These are phyloP conservation scores for Crax fasciolata DNA, from an alignment of 2,797 vertebrate species.

Conservation along the genomic window DNA sequence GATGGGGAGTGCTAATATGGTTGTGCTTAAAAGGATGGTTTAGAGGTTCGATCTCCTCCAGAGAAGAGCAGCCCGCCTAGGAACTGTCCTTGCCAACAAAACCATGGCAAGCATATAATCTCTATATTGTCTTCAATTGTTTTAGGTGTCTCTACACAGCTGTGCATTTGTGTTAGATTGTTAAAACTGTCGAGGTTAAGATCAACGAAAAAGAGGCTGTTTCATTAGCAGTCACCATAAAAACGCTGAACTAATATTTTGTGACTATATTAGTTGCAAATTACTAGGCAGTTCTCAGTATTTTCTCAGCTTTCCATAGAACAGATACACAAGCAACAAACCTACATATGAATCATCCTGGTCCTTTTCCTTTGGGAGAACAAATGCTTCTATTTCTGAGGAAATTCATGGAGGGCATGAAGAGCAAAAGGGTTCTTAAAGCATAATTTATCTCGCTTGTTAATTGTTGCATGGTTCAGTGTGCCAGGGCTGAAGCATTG, in stretches of 20 bases:
- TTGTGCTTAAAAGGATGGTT: conserved; percentile 5
- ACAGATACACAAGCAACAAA: conserved; percentile 35
- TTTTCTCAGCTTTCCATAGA: conserved; percentile 11
- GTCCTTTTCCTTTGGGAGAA: not conserved
- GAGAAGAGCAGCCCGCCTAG: not conserved
- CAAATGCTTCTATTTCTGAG: conserved; percentile 35
- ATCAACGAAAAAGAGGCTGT: not conserved
- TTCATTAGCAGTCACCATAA: conserved; percentile 36
- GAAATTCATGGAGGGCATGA: conserved; percentile 39
- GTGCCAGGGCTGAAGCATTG: not conserved
- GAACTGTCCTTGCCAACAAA: conserved; percentile 14
- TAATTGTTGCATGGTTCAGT: conserved; percentile 27
- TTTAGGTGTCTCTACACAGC: conserved; percentile 35
- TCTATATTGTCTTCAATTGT: conserved; percentile 52
- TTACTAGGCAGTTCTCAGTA: not conserved
- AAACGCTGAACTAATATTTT: conserved; percentile 53
- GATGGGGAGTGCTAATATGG: not conserved
- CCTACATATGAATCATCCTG: conserved; percentile 21
- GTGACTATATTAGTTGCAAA: conserved; percentile 26
- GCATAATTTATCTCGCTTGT: conserved; percentile 30
- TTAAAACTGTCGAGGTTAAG: conserved; percentile 44
- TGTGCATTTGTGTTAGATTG: not conserved
- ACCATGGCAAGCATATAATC: not conserved
- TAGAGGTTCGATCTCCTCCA: not conserved
- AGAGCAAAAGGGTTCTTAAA: conserved; percentile 41